Percentiles rank a stretch among this genome's conserved stretches.
Evolutionary conservation across 2,113 vertebrate genomes (phyloP).

Genomic region (Loxodonta africana): DNA sequence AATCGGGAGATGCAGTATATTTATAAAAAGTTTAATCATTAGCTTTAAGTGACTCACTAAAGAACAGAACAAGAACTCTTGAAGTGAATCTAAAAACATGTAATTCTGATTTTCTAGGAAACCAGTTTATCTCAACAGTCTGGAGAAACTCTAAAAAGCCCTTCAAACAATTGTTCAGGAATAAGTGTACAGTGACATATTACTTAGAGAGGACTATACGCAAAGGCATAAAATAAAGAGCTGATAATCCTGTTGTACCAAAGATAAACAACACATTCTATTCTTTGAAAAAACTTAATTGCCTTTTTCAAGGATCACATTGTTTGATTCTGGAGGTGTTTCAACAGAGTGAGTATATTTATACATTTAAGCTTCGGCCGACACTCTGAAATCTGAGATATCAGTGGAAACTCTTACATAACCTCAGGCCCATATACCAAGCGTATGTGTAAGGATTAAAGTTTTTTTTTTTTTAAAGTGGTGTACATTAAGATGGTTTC

Average conservation of each 20-base stretch:
- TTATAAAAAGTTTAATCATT: slow-evolving; percentile 52
- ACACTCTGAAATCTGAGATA: slow-evolving; percentile 7
- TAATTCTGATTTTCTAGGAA: slow-evolving; percentile 39
- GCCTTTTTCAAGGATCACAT: neutral
- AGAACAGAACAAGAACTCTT: slow-evolving; percentile 38
- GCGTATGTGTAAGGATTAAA: neutral
- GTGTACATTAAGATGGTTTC: neutral
- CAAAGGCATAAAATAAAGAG: neutral
- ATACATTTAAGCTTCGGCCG: neutral
- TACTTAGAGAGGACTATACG: neutral
- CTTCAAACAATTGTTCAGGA: slow-evolving; percentile 25
- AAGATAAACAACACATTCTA: neutral
- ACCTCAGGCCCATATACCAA: neutral
- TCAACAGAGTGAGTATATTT: slow-evolving; percentile 19
- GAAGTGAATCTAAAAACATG: neutral
- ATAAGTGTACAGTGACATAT: neutral
- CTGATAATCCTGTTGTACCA: neutral
- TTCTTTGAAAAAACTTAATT: neutral
- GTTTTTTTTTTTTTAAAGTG: neutral
- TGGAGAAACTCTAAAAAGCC: slow-evolving; percentile 33
- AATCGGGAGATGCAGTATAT: neutral
- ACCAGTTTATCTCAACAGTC: slow-evolving; percentile 35
- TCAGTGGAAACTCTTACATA: neutral
- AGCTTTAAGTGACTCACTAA: slow-evolving; percentile 38
- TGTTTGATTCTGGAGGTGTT: slow-evolving; percentile 5